phyloP scores from a whole-genome alignment of 2,797 vertebrate genomes.

The Artibeus jamaicensis region DNA sequence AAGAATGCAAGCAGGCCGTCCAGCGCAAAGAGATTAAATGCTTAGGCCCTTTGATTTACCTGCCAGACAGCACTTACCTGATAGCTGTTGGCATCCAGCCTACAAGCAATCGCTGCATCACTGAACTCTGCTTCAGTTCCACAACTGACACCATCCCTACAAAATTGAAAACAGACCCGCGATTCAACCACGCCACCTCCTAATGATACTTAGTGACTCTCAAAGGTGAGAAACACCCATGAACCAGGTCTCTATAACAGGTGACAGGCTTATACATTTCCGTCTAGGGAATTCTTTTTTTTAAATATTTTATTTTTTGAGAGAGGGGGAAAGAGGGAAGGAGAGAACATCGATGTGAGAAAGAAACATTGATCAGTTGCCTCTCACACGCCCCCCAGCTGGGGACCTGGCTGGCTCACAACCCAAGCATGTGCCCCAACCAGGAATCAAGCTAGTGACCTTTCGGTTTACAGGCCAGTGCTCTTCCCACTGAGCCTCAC shows the following conservation, averaged over 20 bases:
- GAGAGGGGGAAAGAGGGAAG: too few species aligned
- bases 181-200: neutral
- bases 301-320: too few species aligned
- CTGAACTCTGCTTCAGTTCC: slow-evolving; percentile 93
- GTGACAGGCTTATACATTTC: neutral
- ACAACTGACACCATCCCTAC: slow-evolving; percentile 84
- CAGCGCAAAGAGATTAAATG: neutral
- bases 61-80: slow-evolving; percentile 81
- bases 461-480: too few species aligned
- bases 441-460: too few species aligned
- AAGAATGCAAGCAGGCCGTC: neutral
- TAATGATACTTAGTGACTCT: neutral
- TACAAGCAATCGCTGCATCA: slow-evolving; percentile 90
- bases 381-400: too few species aligned
- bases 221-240: neutral
- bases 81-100: slow-evolving; percentile 96
- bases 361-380: too few species aligned
- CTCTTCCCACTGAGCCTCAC: neutral
- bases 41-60: neutral
- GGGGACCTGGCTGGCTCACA: too few species aligned
- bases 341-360: too few species aligned
- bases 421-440: too few species aligned
- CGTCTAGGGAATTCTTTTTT: neutral
- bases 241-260: neutral
- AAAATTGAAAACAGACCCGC: neutral